Conservation (phyloP, 2,113 vertebrate species). For the Oceanodroma tethys region DNA sequence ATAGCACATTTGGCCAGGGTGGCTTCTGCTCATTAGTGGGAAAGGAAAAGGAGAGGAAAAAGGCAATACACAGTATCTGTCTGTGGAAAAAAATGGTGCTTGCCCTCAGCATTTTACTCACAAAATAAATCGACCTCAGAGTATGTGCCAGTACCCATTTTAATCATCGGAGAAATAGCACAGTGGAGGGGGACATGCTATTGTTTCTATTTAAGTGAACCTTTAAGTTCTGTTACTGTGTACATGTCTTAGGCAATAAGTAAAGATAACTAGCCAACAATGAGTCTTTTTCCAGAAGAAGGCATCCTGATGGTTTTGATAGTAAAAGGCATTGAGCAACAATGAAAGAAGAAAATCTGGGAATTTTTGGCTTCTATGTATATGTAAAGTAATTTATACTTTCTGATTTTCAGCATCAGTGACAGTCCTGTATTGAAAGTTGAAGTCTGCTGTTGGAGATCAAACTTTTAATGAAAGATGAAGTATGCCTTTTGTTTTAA, state of each 20-base stretch:
- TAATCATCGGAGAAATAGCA: not conserved
- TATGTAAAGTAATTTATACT: not conserved
- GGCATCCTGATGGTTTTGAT: not conserved
- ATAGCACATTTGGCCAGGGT: not conserved
- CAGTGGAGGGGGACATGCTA: not conserved
- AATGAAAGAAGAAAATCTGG: not conserved
- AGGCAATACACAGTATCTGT: not conserved
- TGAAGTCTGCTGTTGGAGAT: not conserved
- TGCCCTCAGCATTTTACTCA: not conserved
- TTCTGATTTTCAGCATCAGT: not conserved
- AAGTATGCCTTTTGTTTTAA: not conserved
- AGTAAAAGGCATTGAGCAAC: not conserved
- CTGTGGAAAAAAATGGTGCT: not conserved
- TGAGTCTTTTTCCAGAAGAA: not conserved
- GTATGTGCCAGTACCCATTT: not conserved
- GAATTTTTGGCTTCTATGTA: accelerated
- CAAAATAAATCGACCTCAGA: not conserved
- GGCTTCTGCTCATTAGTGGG: not conserved
- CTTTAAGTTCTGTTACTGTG: not conserved
- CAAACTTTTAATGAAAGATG: not conserved
- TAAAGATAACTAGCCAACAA: not conserved
- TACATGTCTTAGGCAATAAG: not conserved
- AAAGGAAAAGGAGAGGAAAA: not conserved
- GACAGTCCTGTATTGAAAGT: not conserved
- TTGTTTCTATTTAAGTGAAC: not conserved